A percentile compares a stretch with the other conserved stretches of the same genome.
phyloP scores from a whole-genome alignment of 1,140 invertebrate species.

The Asbolus verrucosus region DNA sequence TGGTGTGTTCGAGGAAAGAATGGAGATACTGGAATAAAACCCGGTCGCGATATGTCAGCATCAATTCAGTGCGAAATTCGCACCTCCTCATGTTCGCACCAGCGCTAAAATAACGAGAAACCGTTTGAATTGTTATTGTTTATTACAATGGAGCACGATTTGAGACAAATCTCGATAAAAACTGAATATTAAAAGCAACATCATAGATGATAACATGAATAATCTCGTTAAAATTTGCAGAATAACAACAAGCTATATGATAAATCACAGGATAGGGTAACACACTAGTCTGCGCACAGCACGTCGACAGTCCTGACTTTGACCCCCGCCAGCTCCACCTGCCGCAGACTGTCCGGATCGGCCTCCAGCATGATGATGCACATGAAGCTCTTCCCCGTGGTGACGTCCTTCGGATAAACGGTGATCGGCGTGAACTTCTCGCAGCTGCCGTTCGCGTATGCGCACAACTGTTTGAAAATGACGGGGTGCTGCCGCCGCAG shows the following conservation, averaged over 20 bases:
- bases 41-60: too few relatives aligned
- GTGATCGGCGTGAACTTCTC: slow-evolving; percentile 90
- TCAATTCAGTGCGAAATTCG: not conserved
- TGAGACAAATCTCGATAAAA: slow-evolving; percentile 12
- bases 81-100: too few relatives aligned
- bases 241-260: slow-evolving; percentile 56
- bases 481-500: slow-evolving; percentile 86
- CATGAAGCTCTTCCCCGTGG: slow-evolving; percentile 87
- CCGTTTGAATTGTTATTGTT: slow-evolving; percentile 1
- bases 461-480: slow-evolving; percentile 82
- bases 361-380: slow-evolving; percentile 93
- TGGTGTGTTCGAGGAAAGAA: slow-evolving; percentile 9
- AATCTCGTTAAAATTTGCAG: slow-evolving; percentile 55
- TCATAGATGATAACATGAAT: slow-evolving; percentile 49
- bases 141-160: slow-evolving; percentile 14
- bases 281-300: slow-evolving; percentile 58
- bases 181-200: slow-evolving; percentile 45
- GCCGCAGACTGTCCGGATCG: slow-evolving; percentile 74
- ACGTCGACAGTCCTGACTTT: slow-evolving; percentile 77
- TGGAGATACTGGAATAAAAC: not conserved
- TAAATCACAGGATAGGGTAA: slow-evolving; percentile 54
- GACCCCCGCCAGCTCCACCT: slow-evolving; percentile 73
- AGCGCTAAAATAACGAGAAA: slow-evolving; percentile 1
- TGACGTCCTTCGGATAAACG: slow-evolving; percentile 84
- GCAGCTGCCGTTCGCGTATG: slow-evolving; percentile 84